These are phyloP conservation scores for Sphinx pinastri DNA, from an alignment of 2,888 invertebrate genomes.

Conservation along the genomic window DNA sequence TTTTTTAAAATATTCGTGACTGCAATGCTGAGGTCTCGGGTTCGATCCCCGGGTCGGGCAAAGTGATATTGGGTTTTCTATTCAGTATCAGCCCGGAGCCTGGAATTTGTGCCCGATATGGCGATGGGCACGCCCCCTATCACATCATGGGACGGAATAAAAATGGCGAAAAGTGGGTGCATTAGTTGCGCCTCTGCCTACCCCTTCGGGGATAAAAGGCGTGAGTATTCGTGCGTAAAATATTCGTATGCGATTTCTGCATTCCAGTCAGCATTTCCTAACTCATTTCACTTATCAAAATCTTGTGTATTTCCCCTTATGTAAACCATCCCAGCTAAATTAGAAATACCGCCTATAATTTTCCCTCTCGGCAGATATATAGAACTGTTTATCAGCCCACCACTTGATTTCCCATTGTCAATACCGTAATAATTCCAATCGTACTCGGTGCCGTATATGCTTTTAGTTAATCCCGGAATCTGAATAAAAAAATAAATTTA, in stretches of 20 bases:
- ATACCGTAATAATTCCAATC: slow-evolving; percentile 94
- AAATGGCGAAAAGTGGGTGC: too few relatives aligned
- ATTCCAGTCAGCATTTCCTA: slow-evolving; percentile 66
- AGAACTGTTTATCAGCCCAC: slow-evolving; percentile 77
- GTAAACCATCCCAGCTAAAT: slow-evolving; percentile 81
- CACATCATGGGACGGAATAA: too few relatives aligned
- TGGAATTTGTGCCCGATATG: too few relatives aligned
- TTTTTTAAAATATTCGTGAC: slow-evolving; percentile 39
- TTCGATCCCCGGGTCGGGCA: too few relatives aligned
- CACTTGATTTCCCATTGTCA: slow-evolving; percentile 87
- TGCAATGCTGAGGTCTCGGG: too few relatives aligned
- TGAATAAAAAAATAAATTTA: slow-evolving; percentile 19
- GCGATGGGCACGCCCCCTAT: too few relatives aligned
- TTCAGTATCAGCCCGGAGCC: too few relatives aligned
- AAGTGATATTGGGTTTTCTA: too few relatives aligned
- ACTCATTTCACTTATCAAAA: slow-evolving; percentile 73
- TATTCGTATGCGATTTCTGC: slow-evolving; percentile 32
- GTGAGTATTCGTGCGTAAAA: too few relatives aligned
- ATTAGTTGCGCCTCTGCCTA: too few relatives aligned
- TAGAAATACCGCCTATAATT: slow-evolving; percentile 81
- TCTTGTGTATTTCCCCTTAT: slow-evolving; percentile 74
- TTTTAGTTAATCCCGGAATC: slow-evolving; percentile 31
- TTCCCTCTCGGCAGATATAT: slow-evolving; percentile 83
- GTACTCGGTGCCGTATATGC: slow-evolving; percentile 64
- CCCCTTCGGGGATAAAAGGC: too few relatives aligned